Evolutionary conservation across 2,113 vertebrate genomes (phyloP).

Genomic region (Arvicanthis niloticus): DNA sequence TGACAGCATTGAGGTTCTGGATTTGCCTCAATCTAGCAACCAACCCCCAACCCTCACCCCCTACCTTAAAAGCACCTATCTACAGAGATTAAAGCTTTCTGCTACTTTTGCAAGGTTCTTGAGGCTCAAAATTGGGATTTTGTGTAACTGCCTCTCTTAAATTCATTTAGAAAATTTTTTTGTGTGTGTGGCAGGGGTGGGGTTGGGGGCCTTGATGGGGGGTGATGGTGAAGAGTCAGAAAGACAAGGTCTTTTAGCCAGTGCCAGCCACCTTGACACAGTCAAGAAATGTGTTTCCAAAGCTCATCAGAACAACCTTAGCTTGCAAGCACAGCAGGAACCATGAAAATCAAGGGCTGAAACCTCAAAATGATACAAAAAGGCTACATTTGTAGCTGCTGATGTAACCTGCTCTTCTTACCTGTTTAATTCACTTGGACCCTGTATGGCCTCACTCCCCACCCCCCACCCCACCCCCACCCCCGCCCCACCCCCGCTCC

Average conservation of each 20-base stretch:
- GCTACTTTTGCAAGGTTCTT: neutral
- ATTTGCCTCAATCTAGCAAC: neutral
- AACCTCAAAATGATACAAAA: neutral
- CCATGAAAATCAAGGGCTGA: neutral
- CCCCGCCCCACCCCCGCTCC: too few species aligned
- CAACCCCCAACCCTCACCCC: neutral
- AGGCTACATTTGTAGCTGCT: neutral
- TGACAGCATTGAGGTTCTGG: neutral
- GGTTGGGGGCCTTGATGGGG: rapidly evolving
- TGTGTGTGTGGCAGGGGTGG: neutral
- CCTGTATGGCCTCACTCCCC: neutral
- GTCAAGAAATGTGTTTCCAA: neutral
- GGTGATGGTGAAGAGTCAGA: neutral
- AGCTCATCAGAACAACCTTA: neutral
- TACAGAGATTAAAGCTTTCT: neutral
- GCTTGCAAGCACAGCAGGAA: neutral
- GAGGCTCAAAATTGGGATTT: constrained; percentile 16
- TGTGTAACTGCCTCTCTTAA: neutral
- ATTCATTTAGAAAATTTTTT: neutral
- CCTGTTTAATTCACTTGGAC: neutral
- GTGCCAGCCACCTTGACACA: neutral
- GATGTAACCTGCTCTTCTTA: neutral
- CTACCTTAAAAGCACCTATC: neutral
- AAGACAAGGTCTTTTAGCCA: neutral
- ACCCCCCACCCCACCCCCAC: too few species aligned